A percentile compares a stretch with the other conserved stretches of the same genome.
Conservation (phyloP, 2,888 invertebrate species). For the Amblyjoppa proteus region DNA sequence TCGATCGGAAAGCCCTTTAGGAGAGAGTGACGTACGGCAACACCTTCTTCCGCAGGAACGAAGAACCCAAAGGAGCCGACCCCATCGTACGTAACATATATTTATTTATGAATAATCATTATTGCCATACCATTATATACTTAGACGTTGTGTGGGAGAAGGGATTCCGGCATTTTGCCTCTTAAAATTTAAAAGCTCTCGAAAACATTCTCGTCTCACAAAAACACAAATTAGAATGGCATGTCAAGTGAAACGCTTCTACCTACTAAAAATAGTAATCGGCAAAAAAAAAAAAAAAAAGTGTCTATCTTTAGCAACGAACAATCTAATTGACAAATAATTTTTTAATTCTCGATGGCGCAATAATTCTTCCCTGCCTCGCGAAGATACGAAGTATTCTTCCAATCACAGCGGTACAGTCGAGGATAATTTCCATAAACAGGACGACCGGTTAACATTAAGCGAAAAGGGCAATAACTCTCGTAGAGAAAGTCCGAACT, state of each 20-base stretch:
- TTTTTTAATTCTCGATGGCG: background rate
- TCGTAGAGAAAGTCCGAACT: background rate
- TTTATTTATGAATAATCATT: slow-evolving; percentile 65
- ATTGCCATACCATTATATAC: background rate
- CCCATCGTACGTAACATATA: slow-evolving; percentile 42
- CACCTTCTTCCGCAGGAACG: slow-evolving; percentile 70
- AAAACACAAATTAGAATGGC: background rate
- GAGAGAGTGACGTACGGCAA: slow-evolving; percentile 69
- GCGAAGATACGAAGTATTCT: background rate
- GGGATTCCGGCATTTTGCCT: background rate
- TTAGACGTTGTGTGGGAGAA: background rate
- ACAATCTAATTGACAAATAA: background rate
- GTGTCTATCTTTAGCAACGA: background rate
- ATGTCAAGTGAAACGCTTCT: slow-evolving; percentile 4
- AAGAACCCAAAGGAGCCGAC: slow-evolving; percentile 59
- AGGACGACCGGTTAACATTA: slow-evolving; percentile 29
- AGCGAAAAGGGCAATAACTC: background rate
- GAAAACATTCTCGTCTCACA: background rate
- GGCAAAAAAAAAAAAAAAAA: background rate
- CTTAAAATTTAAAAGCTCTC: background rate
- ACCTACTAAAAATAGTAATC: background rate
- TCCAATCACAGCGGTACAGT: background rate
- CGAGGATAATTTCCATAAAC: background rate
- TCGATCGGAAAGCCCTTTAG: slow-evolving; percentile 69
- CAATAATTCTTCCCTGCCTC: background rate